Percentiles rank a stretch among this genome's conserved stretches.
Evolutionary conservation across 2,797 vertebrate species (phyloP).

Genomic region (Sylvia borin): DNA sequence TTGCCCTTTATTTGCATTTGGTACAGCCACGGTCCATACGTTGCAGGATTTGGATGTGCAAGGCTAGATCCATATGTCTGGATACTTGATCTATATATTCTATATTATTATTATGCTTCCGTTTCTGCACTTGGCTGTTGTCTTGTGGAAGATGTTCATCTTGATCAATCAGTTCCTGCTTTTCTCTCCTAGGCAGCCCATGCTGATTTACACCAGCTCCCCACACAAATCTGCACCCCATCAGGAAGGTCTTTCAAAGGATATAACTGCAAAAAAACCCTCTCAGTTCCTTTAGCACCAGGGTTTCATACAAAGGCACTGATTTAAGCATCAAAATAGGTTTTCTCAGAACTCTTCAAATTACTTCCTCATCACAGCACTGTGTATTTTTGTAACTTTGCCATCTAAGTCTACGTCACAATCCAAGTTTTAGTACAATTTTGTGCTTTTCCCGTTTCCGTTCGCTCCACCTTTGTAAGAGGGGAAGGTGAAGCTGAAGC

Average conservation of each 20-base stretch:
- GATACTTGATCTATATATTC: not conserved
- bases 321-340: not conserved
- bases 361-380: not conserved
- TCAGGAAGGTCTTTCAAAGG: not conserved
- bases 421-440: not conserved
- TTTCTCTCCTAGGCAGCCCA: not conserved
- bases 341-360: not conserved
- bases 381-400: not conserved
- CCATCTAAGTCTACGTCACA: not conserved
- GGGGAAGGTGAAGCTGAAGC: not conserved
- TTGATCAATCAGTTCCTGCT: not conserved
- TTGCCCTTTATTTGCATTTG: not conserved
- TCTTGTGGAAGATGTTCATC: not conserved
- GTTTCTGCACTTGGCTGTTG: not conserved
- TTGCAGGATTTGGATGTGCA: not conserved
- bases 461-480: not conserved
- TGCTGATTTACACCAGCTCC: not conserved
- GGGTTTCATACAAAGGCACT: not conserved
- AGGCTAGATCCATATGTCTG: not conserved
- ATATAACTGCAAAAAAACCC: not conserved
- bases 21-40: not conserved
- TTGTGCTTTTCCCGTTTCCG: not conserved
- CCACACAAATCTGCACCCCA: not conserved
- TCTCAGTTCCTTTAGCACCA: accelerated
- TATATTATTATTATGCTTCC: not conserved